A percentile compares a stretch with the other conserved stretches of the same genome.
phyloP scores from a whole-genome alignment of 2,888 invertebrate genomes.

The Drosophila mimica region DNA sequence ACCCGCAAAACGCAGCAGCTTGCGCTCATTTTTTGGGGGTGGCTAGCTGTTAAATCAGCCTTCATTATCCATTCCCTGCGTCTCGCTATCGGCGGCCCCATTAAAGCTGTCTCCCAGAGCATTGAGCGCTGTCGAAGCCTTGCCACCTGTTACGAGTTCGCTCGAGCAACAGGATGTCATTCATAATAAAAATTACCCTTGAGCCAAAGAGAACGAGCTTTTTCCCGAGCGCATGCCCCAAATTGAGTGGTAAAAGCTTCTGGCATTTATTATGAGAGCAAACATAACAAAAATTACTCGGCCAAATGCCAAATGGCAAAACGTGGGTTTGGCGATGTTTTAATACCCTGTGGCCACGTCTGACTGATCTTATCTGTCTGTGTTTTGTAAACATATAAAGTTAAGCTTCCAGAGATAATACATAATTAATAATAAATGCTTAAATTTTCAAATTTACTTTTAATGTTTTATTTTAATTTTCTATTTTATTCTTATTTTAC shows the following conservation, averaged over 20 bases:
- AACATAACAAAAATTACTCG: neutral
- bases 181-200: conserved; percentile 58
- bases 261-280: neutral
- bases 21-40: conserved; percentile 37
- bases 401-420: neutral
- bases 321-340: conserved; percentile 21
- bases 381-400: neutral
- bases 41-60: conserved; percentile 18
- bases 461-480: neutral
- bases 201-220: conserved; percentile 43
- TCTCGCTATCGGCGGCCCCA: conserved; percentile 39
- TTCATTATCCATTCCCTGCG: conserved; percentile 5
- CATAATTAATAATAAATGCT: neutral
- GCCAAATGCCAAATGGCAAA: conserved; percentile 16
- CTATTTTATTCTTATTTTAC: neutral
- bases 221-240: conserved; percentile 35
- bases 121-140: conserved; percentile 48
- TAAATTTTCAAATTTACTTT: neutral
- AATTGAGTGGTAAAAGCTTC: conserved; percentile 25
- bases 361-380: neutral
- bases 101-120: conserved; percentile 59
- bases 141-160: conserved; percentile 81
- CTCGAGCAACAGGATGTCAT: conserved; percentile 82
- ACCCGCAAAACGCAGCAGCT: conserved; percentile 7
- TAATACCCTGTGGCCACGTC: neutral